A percentile compares a stretch with the other conserved stretches of the same genome.
Conservation (phyloP, 2,113 vertebrate genomes). For the Odocoileus hemionus region DNA sequence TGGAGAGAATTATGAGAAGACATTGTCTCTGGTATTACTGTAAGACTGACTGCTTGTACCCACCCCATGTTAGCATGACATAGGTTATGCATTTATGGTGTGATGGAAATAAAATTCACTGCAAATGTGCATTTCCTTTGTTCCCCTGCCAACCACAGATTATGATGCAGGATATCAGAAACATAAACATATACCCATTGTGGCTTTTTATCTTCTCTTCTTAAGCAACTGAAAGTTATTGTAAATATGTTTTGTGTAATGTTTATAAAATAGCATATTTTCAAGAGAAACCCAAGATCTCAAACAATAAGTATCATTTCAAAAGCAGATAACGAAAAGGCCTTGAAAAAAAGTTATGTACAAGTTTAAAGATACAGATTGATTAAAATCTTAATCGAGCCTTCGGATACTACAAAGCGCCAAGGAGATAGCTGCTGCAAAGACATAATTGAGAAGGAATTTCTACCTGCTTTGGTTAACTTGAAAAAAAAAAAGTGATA, state of each 20-base stretch:
- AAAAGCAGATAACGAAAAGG: not conserved
- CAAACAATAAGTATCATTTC: not conserved
- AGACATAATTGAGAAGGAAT: not conserved
- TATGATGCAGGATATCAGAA: not conserved
- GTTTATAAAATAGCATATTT: not conserved
- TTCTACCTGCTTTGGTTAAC: not conserved
- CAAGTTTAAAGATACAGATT: not conserved
- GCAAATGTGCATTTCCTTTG: not conserved
- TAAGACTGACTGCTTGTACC: not conserved
- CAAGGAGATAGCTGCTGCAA: not conserved
- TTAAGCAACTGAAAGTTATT: not conserved
- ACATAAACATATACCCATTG: not conserved
- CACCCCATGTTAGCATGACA: not conserved
- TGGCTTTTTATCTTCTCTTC: conserved; percentile 1
- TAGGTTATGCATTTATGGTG: not conserved
- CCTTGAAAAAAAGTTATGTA: not conserved
- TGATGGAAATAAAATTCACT: not conserved
- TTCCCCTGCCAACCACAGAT: not conserved
- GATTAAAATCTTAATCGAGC: not conserved
- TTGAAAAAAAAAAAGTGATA: not conserved
- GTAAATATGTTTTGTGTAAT: not conserved
- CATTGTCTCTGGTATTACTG: not conserved
- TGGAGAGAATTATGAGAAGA: not conserved
- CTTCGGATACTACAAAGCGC: not conserved
- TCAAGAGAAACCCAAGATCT: not conserved